Base-by-base conservation (phyloP, 1,140 invertebrate genomes). In the Eufriesea mexicana region DNA sequence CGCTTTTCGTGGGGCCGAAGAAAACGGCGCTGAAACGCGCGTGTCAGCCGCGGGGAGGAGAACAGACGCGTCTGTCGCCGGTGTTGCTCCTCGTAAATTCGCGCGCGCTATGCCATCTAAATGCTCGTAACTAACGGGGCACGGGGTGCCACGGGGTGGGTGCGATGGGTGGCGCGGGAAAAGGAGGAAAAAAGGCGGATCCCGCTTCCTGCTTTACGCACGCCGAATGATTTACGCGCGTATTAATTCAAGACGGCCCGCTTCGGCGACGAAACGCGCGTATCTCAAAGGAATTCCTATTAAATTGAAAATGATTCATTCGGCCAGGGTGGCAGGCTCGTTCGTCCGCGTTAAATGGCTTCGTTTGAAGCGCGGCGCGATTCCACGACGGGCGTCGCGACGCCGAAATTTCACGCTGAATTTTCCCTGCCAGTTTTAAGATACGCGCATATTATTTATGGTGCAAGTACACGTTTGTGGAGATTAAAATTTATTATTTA, bases 41-140 rank as follows among this genome's bases (percentile, higher is more conserved):
- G 35, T 45, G 73, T 55, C 16, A 47, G n/a, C 1, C n/a, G 51
- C 59, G 55, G 42, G 51, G 20, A 54, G 51, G 49, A 66, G 66
- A 68, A 79, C 59, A 59, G 74, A 59, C 67, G 72, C 62, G 28
- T 61, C 61, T 70, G 70, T 85, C 70, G 70, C 6, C 64, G 57
- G 45, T 42, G 70, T 54, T 67, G 25, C 66, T 49, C 23, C 57
- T 55, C 81, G 76, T 89, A 89, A 89, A 89, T 89, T 89, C 73
- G 79, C 76, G n/a, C 72, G 25, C 14, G 20, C 28, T 59, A 42
- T 47, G 72, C 49, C 49, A 59, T 64, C 59, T 67, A 59, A 79
- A 64, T 66, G 79, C 67, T 47, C 71, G 83, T 62, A 74, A 75
- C 75, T 79, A 81, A 75, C 79, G 12, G 14, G 18, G 25, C 55